Conservation (phyloP, 2,888 invertebrate genomes). For the Aphidoletes aphidimyza region DNA sequence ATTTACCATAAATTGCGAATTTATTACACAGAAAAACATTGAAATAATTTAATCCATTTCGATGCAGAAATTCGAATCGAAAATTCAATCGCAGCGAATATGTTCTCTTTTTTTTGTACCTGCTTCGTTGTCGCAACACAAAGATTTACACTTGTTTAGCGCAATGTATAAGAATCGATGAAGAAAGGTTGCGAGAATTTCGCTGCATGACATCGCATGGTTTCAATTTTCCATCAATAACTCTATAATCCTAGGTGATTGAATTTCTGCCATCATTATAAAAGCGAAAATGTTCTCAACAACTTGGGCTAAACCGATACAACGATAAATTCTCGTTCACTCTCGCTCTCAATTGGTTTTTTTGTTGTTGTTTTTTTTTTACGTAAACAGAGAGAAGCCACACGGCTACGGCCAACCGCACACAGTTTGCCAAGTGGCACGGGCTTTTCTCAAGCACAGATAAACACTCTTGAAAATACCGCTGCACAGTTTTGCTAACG, state of each 20-base stretch:
- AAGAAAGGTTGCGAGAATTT: neutral
- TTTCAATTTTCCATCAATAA: constrained; percentile 44
- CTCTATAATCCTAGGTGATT: constrained; percentile 17
- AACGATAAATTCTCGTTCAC: neutral
- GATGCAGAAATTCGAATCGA: neutral
- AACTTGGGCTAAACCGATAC: neutral
- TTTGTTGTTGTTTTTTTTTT: too few species aligned
- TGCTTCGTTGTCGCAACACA: neutral
- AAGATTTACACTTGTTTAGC: neutral
- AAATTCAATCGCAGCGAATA: constrained; percentile 13
- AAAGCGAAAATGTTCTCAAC: neutral
- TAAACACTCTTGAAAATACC: too few species aligned
- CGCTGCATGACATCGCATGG: neutral
- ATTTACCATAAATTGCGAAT: neutral
- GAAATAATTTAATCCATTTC: constrained; percentile 31
- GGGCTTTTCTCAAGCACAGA: neutral
- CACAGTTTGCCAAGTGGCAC: neutral
- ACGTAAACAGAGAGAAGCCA: neutral
- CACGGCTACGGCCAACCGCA: neutral
- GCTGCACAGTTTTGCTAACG: neutral
- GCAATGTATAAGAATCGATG: neutral
- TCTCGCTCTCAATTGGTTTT: too few species aligned
- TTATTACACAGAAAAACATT: constrained; percentile 6
- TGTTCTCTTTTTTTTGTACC: neutral
- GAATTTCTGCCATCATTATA: constrained; percentile 25